Conservation (phyloP, 1,140 invertebrate genomes). For the Tetramorium alpestre region DNA sequence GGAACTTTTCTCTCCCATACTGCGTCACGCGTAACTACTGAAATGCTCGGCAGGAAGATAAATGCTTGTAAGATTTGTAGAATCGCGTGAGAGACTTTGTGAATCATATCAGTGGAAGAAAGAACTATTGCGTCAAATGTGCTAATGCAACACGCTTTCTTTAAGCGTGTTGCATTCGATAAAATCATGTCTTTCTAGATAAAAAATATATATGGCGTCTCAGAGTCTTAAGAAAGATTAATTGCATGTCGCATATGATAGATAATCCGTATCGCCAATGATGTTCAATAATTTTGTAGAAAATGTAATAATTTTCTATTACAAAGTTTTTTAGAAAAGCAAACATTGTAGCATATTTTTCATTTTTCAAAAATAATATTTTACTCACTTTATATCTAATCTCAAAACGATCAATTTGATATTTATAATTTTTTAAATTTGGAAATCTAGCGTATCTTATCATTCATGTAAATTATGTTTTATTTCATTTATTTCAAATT, state of each 20-base stretch:
- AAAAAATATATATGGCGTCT: neutral
- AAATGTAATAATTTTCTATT: neutral
- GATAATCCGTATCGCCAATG: neutral
- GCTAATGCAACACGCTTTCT: constrained; percentile 29
- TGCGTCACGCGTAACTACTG: constrained; percentile 24
- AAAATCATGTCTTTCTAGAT: neutral
- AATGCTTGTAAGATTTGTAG: constrained; percentile 5
- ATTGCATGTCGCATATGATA: neutral
- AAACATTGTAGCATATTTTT: neutral
- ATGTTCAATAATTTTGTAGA: neutral
- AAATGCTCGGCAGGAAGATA: constrained; percentile 24
- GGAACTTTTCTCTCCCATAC: constrained; percentile 27
- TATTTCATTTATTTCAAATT: neutral
- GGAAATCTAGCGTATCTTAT: neutral
- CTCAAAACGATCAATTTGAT: neutral
- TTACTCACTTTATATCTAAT: neutral
- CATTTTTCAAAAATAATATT: neutral
- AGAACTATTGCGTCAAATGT: constrained; percentile 41
- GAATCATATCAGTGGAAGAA: constrained; percentile 45
- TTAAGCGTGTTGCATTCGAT: neutral
- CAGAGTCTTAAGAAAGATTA: neutral
- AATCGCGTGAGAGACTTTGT: constrained; percentile 24
- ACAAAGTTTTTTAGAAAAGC: neutral
- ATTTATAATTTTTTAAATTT: neutral
- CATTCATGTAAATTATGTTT: neutral